These are phyloP conservation scores for Halcyon chelicuti DNA, from an alignment of 2,797 vertebrate species.

Conservation along the genomic window DNA sequence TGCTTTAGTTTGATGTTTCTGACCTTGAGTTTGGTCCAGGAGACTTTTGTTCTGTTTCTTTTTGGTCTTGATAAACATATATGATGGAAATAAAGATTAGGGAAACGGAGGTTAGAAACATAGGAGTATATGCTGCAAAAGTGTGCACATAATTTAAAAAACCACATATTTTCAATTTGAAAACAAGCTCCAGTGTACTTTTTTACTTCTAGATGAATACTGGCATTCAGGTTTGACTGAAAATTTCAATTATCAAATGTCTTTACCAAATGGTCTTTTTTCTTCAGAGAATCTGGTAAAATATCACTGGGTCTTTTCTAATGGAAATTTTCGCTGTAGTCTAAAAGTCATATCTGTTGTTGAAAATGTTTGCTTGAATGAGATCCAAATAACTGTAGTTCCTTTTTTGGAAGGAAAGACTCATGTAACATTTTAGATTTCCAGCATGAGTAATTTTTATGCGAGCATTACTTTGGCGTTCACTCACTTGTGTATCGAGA, in stretches of 20 bases:
- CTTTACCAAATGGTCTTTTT: neutral
- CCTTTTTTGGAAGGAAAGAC: neutral
- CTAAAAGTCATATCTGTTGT: slow-evolving; percentile 8
- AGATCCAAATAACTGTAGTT: neutral
- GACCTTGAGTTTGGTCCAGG: neutral
- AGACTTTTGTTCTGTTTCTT: neutral
- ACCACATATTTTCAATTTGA: neutral
- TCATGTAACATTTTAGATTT: slow-evolving; percentile 20
- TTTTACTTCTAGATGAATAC: neutral
- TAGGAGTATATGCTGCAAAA: neutral
- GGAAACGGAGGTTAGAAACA: neutral
- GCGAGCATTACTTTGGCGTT: neutral
- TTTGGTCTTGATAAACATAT: neutral
- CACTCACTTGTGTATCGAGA: neutral
- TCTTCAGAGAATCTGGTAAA: neutral
- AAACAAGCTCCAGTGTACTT: neutral
- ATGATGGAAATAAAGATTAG: neutral
- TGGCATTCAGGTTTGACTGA: neutral
- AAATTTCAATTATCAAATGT: neutral
- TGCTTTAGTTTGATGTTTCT: neutral
- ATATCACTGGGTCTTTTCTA: neutral
- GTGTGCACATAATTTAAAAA: neutral
- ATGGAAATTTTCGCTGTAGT: neutral
- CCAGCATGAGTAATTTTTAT: slow-evolving; percentile 45
- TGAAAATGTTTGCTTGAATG: slow-evolving; percentile 13